Conservation (phyloP, 1,140 invertebrate species). For the Venturia canescens region DNA sequence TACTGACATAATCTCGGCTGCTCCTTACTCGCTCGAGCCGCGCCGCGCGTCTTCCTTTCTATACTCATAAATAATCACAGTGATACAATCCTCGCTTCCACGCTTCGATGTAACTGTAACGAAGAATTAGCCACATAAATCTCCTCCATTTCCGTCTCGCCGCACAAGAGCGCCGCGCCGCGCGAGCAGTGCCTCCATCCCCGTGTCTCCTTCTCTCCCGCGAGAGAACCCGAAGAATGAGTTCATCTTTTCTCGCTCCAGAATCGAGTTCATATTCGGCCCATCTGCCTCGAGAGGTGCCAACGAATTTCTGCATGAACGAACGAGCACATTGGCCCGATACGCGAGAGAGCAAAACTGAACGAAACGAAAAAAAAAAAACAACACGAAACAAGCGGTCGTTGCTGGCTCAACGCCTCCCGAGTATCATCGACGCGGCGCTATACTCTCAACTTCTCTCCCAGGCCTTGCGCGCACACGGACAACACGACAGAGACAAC, state of each 20-base stretch:
- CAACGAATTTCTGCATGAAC: slow-evolving; percentile 70
- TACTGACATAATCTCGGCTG: too few species aligned
- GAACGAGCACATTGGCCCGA: slow-evolving; percentile 55
- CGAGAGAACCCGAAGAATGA: slow-evolving; percentile 64
- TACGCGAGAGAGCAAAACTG: not conserved
- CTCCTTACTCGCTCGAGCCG: too few species aligned
- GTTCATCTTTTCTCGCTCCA: slow-evolving; percentile 65
- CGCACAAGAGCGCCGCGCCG: slow-evolving; percentile 60
- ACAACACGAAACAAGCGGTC: not conserved
- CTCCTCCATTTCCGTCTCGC: slow-evolving; percentile 69
- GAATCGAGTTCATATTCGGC: slow-evolving; percentile 76
- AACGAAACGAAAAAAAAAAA: slow-evolving; percentile 10
- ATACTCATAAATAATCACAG: too few species aligned
- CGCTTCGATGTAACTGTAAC: too few species aligned
- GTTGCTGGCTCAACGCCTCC: slow-evolving; percentile 9
- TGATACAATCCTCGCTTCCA: too few species aligned
- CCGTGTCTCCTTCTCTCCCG: not conserved
- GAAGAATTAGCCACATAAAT: slow-evolving; percentile 62
- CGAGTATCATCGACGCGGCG: slow-evolving; percentile 21
- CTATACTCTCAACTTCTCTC: slow-evolving; percentile 9
- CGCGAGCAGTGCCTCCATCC: too few species aligned
- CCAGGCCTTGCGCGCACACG: slow-evolving; percentile 39
- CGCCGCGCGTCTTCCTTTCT: too few species aligned
- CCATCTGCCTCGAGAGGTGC: slow-evolving; percentile 71
- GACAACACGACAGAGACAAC: not conserved